phyloP scores from a whole-genome alignment of 2,888 invertebrate genomes.

The Hedya salicella region DNA sequence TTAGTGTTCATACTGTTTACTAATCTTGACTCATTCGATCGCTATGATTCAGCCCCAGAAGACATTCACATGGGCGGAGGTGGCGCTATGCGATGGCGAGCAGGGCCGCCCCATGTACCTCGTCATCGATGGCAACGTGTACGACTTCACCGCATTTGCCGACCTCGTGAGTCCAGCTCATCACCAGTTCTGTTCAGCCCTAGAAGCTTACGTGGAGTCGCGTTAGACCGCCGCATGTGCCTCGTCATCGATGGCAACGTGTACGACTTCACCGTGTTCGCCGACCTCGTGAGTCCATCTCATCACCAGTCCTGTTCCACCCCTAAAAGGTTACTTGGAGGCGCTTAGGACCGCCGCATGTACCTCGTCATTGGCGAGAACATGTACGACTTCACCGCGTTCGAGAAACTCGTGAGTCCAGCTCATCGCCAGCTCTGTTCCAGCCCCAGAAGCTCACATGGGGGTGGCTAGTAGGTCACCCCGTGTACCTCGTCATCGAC shows the following conservation, averaged over 20 bases:
- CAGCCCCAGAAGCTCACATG: too few species aligned
- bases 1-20: too few species aligned
- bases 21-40: too few species aligned
- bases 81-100: slow-evolving; percentile 48
- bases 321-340: slow-evolving; percentile 46
- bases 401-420: slow-evolving; percentile 49
- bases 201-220: slow-evolving; percentile 48
- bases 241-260: slow-evolving; percentile 48
- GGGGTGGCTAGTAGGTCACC: too few species aligned
- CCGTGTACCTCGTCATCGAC: too few species aligned
- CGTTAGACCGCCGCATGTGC: slow-evolving; percentile 46
- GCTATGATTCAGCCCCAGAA: slow-evolving; percentile 43
- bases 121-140: slow-evolving; percentile 47
- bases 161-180: slow-evolving; percentile 49
- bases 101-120: slow-evolving; percentile 48
- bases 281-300: slow-evolving; percentile 48
- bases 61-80: slow-evolving; percentile 48
- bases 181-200: too few species aligned
- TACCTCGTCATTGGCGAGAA: slow-evolving; percentile 47
- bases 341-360: slow-evolving; percentile 46
- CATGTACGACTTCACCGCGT: slow-evolving; percentile 52
- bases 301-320: too few species aligned
- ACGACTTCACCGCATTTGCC: slow-evolving; percentile 50
- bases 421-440: too few species aligned
- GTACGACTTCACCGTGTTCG: slow-evolving; percentile 51